Conservation (phyloP, 1,140 invertebrate species). For the Hermetia illucens region DNA sequence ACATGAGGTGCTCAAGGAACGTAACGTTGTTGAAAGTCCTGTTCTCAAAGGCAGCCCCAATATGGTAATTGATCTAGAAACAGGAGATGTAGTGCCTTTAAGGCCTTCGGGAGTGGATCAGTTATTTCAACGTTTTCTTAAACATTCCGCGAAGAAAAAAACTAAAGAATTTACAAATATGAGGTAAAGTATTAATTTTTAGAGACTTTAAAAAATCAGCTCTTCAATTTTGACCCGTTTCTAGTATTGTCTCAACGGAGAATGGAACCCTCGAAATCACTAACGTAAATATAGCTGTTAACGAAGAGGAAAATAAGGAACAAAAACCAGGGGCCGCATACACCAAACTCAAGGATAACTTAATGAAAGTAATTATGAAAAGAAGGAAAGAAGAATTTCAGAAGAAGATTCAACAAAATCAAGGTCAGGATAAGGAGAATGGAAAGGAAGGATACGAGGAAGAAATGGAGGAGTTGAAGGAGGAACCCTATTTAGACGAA, state of each 20-base stretch:
- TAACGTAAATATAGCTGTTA: constrained; percentile 28
- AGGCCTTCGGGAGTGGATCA: constrained; percentile 33
- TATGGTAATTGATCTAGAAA: constrained; percentile 39
- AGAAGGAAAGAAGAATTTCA: constrained; percentile 40
- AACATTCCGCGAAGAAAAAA: constrained; percentile 31
- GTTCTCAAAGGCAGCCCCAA: constrained; percentile 34
- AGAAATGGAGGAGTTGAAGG: constrained; percentile 13
- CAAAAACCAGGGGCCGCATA: constrained; percentile 42
- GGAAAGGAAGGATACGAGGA: constrained; percentile 11
- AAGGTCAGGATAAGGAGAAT: constrained; percentile 24
- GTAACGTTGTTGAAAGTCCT: too few relatives aligned
- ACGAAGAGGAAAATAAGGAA: constrained; percentile 17
- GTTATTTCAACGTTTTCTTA: constrained; percentile 39
- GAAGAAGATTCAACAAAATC: constrained; percentile 25
- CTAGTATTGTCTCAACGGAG: constrained; percentile 22
- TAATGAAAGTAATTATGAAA: constrained; percentile 39
- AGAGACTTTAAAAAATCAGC: constrained; percentile 2
- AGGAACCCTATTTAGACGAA: constrained; percentile 9
- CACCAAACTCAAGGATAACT: constrained; percentile 36
- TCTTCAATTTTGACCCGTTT: constrained; percentile 9
- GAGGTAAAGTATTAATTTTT: constrained; percentile 15
- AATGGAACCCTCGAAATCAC: constrained; percentile 23
- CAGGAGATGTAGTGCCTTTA: constrained; percentile 17
- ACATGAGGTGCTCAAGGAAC: too few relatives aligned
- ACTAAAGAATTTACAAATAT: constrained; percentile 22